Evolutionary conservation across 2,113 vertebrate species (phyloP), one percentile per base, ranked within the genome.

Genomic region (Strix uralensis): DNA sequence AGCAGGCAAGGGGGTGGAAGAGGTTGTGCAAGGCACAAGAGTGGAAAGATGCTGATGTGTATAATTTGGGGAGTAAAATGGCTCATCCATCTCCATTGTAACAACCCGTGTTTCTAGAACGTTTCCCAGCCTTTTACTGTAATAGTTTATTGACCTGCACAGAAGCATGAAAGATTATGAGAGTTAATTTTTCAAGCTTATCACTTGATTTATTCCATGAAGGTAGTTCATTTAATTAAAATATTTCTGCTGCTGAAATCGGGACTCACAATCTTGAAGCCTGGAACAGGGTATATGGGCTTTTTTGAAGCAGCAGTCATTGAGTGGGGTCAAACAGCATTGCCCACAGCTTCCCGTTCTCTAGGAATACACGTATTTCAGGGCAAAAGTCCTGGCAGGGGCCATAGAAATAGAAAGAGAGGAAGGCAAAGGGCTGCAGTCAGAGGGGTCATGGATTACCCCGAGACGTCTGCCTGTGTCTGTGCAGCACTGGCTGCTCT

Each of bases 181-280:
- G 88, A 92, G 89, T 95, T 96, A 87, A 87, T 96, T 96, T 95
- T 91, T 95, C 93, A 91, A 89, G 77, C 84, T 97, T 91, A 94
- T 94, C 85, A 21, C 79, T 95, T 95, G 83, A 92, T 96, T 91
- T 91, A 89, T 96, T 91, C 77, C 70, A 52, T 91, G 91, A 89
- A 92, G 93, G 77, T 94, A 86, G 91, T 71, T 95, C 77, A 73
- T 92, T 95, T 97, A 95, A 94, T 97, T 96, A 95, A 92, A 97
- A 91, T 79, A 87, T 86, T 94, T 81, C 83, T 81, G 73, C 59
- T 7, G 34, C 81, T 85, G 81, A 40, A 74, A 79, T 94, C 36
- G 4, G 69, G 61, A 36, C 73, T 89, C 59, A 17, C 23, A 17
- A 59, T 90, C 72, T 47, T 34, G 83, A 62, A 71, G 83, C 72